phyloP scores from a whole-genome alignment of 2,888 invertebrate genomes.

The Platycnemis pennipes region DNA sequence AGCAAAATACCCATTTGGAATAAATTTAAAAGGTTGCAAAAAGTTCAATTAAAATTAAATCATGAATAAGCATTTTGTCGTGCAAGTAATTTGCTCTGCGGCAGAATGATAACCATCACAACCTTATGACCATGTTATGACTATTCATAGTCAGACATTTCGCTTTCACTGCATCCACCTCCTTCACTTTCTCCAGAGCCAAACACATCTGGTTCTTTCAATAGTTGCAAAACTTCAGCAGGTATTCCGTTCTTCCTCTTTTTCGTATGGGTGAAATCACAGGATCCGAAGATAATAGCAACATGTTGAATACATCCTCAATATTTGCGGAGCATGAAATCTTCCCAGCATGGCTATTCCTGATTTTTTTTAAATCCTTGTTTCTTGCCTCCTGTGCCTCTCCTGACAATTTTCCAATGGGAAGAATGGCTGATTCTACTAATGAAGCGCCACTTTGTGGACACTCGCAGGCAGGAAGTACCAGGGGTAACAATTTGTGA shows the following conservation, averaged over 20 bases:
- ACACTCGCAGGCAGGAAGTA: conserved; percentile 75
- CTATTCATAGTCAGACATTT: not conserved
- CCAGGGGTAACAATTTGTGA: conserved; percentile 72
- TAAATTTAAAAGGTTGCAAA: not conserved
- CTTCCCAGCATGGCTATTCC: conserved; percentile 74
- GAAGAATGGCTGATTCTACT: conserved; percentile 73
- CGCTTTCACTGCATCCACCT: not conserved
- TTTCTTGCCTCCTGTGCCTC: conserved; percentile 75
- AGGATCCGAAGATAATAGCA: no score
- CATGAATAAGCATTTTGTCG: not conserved
- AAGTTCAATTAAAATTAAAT: not conserved
- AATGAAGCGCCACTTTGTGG: conserved; percentile 74
- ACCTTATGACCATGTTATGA: not conserved
- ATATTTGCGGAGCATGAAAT: no score
- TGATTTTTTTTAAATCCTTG: conserved; percentile 73
- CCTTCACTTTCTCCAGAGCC: not conserved
- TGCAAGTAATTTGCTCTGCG: not conserved
- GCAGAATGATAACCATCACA: not conserved
- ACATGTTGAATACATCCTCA: no score
- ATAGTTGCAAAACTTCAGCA: not conserved
- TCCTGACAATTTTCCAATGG: conserved; percentile 75
- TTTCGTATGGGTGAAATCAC: not conserved
- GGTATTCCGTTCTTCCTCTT: not conserved
- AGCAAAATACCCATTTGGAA: not conserved
- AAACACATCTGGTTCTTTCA: no score